Evolutionary conservation across 2,113 vertebrate species (phyloP), one percentile per base, ranked within the genome.

Genomic region (Pontoporia blainvillei): DNA sequence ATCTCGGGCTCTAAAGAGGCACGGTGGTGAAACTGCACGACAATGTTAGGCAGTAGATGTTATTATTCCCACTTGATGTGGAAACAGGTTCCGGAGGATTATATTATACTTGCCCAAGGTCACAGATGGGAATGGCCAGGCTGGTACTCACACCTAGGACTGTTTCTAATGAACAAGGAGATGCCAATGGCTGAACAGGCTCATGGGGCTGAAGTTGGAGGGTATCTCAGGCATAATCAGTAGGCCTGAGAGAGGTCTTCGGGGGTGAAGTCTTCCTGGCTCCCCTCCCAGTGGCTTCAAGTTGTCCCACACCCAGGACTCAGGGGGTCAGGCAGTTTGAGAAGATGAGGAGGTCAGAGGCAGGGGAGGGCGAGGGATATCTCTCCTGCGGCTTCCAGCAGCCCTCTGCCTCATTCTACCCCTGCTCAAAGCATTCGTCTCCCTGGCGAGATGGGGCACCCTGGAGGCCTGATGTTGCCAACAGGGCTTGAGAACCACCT

Each of bases 41-140:
- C 0, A 0, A 12, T 23, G 5, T 61, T 8, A 9, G n/a, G 25
- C 1, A 15, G 41, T 25, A 34, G 44, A 3, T 25, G 13, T 21
- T 44, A 34, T 31, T 64, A 5, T 5, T 52, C 82, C 86, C 75
- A 82, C n/a, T 6, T 21, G 31, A 54, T 1, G 10, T 59, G 41
- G 69, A 95, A 86, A 54, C n/a, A 14, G n/a, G 25, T n/a, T 79
- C 44, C 0, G 1, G 5, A 18, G 27, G 34, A 13, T 17, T 44
- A 23, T 49, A 20, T 21, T 13, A 29, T 21, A 21, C 82, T 49
- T 78, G n/a, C 62, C 78, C 83, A 52, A 61, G 76, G 54, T 54
- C 64, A 62, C 36, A 69, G 18, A 52, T 61, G 49, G 71, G 66
- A 71, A 27, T 36, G 85, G 57, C 71, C 59, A 79, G n/a, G 71